Evolutionary conservation across 2,888 invertebrate genomes (phyloP), one percentile per base, ranked within the genome.

Genomic region (Brachylomia viminalis): DNA sequence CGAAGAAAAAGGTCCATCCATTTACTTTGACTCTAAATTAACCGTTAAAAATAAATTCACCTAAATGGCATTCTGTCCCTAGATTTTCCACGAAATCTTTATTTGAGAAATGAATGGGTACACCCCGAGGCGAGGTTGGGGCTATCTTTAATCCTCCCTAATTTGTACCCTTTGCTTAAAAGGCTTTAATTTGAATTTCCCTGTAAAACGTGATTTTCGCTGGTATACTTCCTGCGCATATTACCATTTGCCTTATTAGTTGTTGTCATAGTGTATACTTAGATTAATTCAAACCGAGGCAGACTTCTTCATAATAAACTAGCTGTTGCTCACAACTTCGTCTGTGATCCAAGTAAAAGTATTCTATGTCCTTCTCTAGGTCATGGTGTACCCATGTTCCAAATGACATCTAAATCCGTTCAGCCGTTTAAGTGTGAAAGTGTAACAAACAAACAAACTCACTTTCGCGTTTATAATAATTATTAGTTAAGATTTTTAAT

Each of bases 141-240:
- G 47, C 71, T 72, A 81, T 76, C 47, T 81, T 76, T 72, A 72
- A 80, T 72, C 65, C 72, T 59, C 33, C 76, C 47, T 81, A 81
- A 81, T 81, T 80, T 69, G 38, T 59, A 69, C 64, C 59, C 72
- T 69, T 69, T 65, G 3, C 54, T 45, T 10, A 72, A 68, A 71
- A 68, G 70, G 27, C 45, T 74, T 67, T 38, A 17, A 42, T 69
- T 75, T 80, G n/a, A 75, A 66, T 27, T 75, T 59, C 23, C 27
- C 33, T 47, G 30, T 45, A 15, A 70, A 66, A 56, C 27, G 15
- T 49, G n/a, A 67, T 67, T 72, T 27, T 23, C 27, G 23, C 15
- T 33, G 17, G 20, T 27, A 10, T 27, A 77, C 69, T 38, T 75
- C 75, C 75, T 75, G 30, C 11, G n/a, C 20, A 56, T 75, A 10